Evolutionary conservation across 2,113 vertebrate genomes (phyloP).

Genomic region (Pseudorasbora parva): DNA sequence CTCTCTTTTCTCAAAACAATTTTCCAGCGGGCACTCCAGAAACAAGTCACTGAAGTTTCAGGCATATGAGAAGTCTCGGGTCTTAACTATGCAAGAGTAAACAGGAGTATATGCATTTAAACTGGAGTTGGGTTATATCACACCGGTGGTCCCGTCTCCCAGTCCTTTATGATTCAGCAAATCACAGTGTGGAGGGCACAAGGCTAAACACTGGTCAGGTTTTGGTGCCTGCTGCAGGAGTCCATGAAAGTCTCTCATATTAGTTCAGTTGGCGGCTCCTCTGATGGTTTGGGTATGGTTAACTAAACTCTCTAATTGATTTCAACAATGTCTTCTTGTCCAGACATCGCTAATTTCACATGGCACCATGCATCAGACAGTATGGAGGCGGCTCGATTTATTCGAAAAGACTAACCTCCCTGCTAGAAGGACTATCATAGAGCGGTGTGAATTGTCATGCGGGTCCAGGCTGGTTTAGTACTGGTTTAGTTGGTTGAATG

Average conservation of each 20-base stretch:
- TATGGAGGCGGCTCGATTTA: conserved; percentile 37
- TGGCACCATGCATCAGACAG: conserved; percentile 58
- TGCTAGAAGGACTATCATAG: background rate
- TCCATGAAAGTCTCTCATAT: conserved; percentile 20
- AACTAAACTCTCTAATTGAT: conserved; percentile 57
- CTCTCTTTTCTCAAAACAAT: background rate
- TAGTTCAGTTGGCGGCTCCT: conserved; percentile 51
- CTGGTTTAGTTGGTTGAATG: background rate
- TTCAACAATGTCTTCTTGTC: conserved; percentile 45
- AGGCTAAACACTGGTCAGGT: conserved; percentile 61
- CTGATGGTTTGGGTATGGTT: conserved; percentile 41
- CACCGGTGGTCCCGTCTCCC: conserved; percentile 56
- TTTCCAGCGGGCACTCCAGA: conserved; percentile 28
- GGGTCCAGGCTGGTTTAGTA: background rate
- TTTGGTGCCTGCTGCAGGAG: conserved; percentile 57
- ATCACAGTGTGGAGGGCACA: conserved; percentile 56
- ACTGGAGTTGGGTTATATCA: conserved; percentile 50
- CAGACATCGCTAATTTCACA: conserved; percentile 51
- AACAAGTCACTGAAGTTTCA: background rate
- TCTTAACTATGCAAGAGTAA: conserved; percentile 26
- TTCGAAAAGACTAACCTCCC: conserved; percentile 23
- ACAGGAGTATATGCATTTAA: conserved; percentile 38
- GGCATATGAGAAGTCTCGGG: background rate
- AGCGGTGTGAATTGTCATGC: background rate
- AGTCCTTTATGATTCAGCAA: conserved; percentile 59